Conservation (phyloP, 2,888 invertebrate genomes). For the Phyllotreta striolata region DNA sequence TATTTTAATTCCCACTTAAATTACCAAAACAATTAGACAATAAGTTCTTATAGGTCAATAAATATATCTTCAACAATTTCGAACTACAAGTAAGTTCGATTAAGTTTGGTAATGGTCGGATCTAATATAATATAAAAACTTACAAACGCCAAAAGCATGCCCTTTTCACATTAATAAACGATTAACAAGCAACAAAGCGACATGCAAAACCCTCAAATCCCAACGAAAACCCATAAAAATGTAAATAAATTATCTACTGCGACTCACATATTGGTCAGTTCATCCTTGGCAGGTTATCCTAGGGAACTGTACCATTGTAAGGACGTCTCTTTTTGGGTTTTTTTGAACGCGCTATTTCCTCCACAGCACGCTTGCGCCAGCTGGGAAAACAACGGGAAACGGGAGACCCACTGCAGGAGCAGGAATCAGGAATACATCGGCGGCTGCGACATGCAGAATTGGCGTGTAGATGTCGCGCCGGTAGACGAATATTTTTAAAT, state of each 20-base stretch:
- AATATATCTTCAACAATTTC: too few species aligned
- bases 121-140: too few species aligned
- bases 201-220: slow-evolving; percentile 9
- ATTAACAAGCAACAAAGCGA: not conserved
- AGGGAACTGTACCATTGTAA: slow-evolving; percentile 12
- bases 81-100: too few species aligned
- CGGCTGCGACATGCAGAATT: not conserved
- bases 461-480: slow-evolving; percentile 9
- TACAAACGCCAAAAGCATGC: too few species aligned
- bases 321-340: slow-evolving; percentile 8
- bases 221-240: slow-evolving; percentile 4
- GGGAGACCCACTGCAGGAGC: not conserved
- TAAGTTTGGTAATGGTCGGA: too few species aligned
- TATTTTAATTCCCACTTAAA: too few species aligned
- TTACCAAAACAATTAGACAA: too few species aligned
- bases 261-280: slow-evolving; percentile 19
- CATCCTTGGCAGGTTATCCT: slow-evolving; percentile 2
- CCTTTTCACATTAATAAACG: too few species aligned
- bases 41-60: too few species aligned
- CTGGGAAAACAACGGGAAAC: slow-evolving; percentile 8
- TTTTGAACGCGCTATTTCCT: not conserved
- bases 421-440: slow-evolving; percentile 7
- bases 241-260: slow-evolving; percentile 8
- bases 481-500: not conserved
- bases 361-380: slow-evolving; percentile 5